phyloP scores from a whole-genome alignment of 92 coral and sea anemone genomes.

The Chrysogorgia sp. region DNA sequence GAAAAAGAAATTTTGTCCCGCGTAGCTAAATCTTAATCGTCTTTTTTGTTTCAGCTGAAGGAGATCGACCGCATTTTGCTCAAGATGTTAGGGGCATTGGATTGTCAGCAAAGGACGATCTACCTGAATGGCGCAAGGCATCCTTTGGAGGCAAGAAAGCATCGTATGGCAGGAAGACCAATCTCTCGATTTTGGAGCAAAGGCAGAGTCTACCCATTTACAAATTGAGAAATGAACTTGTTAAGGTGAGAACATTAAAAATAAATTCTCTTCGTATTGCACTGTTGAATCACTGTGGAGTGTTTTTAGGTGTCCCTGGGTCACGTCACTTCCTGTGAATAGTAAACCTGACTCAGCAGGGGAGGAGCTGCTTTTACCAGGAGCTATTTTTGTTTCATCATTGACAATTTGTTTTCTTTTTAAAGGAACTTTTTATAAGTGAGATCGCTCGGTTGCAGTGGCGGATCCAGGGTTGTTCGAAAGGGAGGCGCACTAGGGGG shows the following conservation, averaged over 20 bases:
- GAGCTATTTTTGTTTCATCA: too few species aligned
- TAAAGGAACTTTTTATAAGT: too few species aligned
- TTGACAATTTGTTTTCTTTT: too few species aligned
- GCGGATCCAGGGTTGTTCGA: too few species aligned
- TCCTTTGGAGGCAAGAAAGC: conserved; percentile 99
- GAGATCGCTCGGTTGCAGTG: too few species aligned
- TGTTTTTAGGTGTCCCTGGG: too few species aligned
- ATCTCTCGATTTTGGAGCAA: conserved; percentile 82
- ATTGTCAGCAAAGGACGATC: conserved; percentile 80
- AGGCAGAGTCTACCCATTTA: conserved; percentile 94
- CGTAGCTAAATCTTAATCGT: neutral
- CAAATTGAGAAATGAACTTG: conserved; percentile 85
- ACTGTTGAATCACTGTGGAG: neutral
- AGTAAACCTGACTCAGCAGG: too few species aligned
- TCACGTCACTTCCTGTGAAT: too few species aligned
- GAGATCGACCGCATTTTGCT: conserved; percentile 87
- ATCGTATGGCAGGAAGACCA: conserved; percentile 91
- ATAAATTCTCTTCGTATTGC: too few species aligned
- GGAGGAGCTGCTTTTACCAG: too few species aligned
- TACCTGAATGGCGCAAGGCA: conserved; percentile 99
- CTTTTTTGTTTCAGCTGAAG: conserved; percentile 55
- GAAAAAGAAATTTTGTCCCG: neutral
- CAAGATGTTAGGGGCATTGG: conserved; percentile 94
- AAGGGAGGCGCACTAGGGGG: too few species aligned
- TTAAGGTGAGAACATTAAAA: conserved; percentile 65